These are phyloP conservation scores for Popillia japonica DNA, from an alignment of 1,140 invertebrate species.

Conservation along the genomic window DNA sequence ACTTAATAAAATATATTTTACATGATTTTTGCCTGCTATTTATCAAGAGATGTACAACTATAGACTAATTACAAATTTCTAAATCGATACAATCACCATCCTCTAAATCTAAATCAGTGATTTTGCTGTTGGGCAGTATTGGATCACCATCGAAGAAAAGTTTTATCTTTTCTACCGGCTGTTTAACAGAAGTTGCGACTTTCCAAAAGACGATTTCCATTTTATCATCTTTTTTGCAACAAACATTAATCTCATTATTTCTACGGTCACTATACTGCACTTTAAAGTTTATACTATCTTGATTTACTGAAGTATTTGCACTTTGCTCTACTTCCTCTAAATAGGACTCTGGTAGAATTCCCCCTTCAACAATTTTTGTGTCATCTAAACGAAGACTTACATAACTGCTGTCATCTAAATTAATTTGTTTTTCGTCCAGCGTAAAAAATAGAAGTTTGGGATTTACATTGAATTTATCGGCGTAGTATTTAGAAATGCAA, in stretches of 20 bases:
- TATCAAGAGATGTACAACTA: no score
- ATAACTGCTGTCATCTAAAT: constrained; percentile 5
- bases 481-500: constrained; percentile 24
- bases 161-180: constrained; percentile 6
- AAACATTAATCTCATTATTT: not conserved
- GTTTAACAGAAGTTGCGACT: not conserved
- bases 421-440: constrained; percentile 14
- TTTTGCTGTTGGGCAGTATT: not conserved
- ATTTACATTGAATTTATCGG: not conserved
- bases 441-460: constrained; percentile 32
- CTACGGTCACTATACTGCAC: constrained; percentile 9
- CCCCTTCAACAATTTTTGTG: constrained; percentile 1
- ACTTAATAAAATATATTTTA: no score
- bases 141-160: constrained; percentile 23
- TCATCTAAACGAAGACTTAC: constrained; percentile 31
- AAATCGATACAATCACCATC: constrained; percentile 33
- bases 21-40: no score
- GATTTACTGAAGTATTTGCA: no score
- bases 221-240: constrained; percentile 18
- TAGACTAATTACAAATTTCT: not conserved
- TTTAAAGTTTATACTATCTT: constrained; percentile 12
- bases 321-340: not conserved
- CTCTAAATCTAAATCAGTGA: not conserved
- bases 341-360: not conserved
- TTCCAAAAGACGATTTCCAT: constrained; percentile 29